Conservation (phyloP, 2,888 invertebrate species). For the Pyrrhosoma nymphula region DNA sequence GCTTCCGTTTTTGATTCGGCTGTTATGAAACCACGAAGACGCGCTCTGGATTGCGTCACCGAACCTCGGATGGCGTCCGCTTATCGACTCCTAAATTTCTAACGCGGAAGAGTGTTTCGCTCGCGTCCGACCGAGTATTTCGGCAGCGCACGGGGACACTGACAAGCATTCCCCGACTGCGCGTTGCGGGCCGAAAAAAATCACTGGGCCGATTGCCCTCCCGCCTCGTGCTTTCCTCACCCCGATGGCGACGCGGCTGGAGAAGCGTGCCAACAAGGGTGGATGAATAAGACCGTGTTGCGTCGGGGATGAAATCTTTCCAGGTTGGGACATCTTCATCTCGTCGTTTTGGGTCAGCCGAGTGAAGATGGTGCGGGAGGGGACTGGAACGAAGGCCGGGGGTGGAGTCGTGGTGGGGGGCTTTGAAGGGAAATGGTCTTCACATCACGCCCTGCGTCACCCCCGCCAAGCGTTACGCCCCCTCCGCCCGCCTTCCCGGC, state of each 20-base stretch:
- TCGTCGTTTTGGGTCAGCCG: slow-evolving; percentile 57
- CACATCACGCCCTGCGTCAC: neutral
- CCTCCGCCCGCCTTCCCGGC: too few relatives aligned
- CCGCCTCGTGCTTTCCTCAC: slow-evolving; percentile 30
- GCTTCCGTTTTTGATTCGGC: slow-evolving; percentile 48
- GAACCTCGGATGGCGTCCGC: slow-evolving; percentile 11
- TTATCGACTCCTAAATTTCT: slow-evolving; percentile 21
- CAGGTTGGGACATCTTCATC: slow-evolving; percentile 57
- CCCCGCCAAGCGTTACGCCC: neutral
- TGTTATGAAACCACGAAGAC: neutral
- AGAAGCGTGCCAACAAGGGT: slow-evolving; percentile 41
- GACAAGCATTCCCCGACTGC: neutral
- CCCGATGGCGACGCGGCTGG: neutral
- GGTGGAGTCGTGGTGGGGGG: slow-evolving; percentile 23
- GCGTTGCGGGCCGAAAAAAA: neutral
- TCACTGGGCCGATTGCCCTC: slow-evolving; percentile 57
- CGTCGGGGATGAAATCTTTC: slow-evolving; percentile 53
- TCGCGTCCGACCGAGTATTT: slow-evolving; percentile 29
- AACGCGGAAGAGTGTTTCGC: slow-evolving; percentile 43
- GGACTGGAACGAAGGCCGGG: slow-evolving; percentile 7
- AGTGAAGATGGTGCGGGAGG: slow-evolving; percentile 49
- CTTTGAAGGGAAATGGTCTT: neutral
- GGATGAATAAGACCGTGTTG: slow-evolving; percentile 25
- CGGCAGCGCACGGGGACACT: neutral
- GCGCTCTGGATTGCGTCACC: neutral